Evolutionary conservation across 1,140 invertebrate genomes (phyloP), one percentile per base, ranked within the genome.

Genomic region (Akabosia matsudoensis): DNA sequence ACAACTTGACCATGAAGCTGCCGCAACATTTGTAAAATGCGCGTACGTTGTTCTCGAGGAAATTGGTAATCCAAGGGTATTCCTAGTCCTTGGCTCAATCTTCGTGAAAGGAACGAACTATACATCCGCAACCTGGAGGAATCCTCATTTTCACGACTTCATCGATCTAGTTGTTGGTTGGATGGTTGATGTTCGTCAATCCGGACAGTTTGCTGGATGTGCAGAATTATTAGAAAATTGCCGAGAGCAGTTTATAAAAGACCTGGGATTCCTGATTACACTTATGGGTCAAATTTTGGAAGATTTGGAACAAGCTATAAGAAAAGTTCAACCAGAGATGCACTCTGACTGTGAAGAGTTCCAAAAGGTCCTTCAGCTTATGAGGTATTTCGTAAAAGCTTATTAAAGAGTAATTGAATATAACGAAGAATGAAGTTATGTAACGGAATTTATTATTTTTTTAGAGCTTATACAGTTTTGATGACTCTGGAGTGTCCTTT

Each of bases 161-260:
- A 67, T 77, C 24, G 79, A 79, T 70, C 70, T 81, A 3, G 71
- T 81, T 7, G 73, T 81, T 71, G 79, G 79, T 16, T 81, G 79
- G 79, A 79, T 81, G 71, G 64, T 78, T 33, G 79, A 80, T 45
- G 31, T 33, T 34, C 77, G 73, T 3, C 61, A 78, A 13, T 75
- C 76, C 51, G 76, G 54, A 28, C 28, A 75, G 0, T 79, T 74
- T 24, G 18, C 54, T n/a, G 70, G 74, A 67, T 79, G 78, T 73
- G 33, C 73, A 1, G 74, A 76, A 37, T 56, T 77, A 13, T 33
- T 80, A n/a, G 71, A 74, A 24, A 72, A 73, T 26, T 52, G 74
- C 28, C 22, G 61, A 22, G n/a, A 31, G 1, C 76, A 75, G 51
- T 80, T 80, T 74, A 13, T 45, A 45, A 71, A 75, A 51, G 73